Evolutionary conservation across 2,113 vertebrate species (phyloP).

Genomic region (Menura novaehollandiae): DNA sequence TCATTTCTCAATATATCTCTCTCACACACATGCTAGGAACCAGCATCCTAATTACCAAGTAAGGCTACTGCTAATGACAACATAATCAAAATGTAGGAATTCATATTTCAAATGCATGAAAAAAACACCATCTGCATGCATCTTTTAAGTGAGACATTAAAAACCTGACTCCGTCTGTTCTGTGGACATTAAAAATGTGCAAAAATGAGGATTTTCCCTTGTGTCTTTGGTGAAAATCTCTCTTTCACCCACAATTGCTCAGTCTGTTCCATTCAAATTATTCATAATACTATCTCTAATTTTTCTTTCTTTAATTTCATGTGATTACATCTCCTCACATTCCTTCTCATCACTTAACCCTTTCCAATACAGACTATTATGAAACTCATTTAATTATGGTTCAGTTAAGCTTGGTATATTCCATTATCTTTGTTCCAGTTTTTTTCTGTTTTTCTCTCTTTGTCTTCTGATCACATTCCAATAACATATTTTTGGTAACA

Average conservation of each 20-base stretch:
- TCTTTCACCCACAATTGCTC: slow-evolving; percentile 18
- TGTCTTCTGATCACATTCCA: not conserved
- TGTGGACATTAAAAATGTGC: slow-evolving; percentile 59
- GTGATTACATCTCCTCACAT: slow-evolving; percentile 7
- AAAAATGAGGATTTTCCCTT: slow-evolving; percentile 58
- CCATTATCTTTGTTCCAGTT: not conserved
- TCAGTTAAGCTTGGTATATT: not conserved
- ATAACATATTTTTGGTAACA: not conserved
- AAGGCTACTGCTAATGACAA: slow-evolving; percentile 64
- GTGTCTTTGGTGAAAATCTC: slow-evolving; percentile 28
- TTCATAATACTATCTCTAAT: slow-evolving; percentile 19
- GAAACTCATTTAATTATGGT: not conserved
- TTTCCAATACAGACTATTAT: not conserved
- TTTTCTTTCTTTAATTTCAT: slow-evolving; percentile 36
- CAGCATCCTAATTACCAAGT: slow-evolving; percentile 54
- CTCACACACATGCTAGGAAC: slow-evolving; percentile 24
- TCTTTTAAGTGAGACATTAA: slow-evolving; percentile 62
- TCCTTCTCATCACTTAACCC: slow-evolving; percentile 12
- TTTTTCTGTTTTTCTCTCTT: not conserved
- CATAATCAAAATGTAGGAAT: slow-evolving; percentile 66
- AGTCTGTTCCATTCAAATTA: slow-evolving; percentile 47
- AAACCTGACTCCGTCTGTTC: slow-evolving; percentile 60
- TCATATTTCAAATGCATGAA: slow-evolving; percentile 65
- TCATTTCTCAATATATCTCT: slow-evolving; percentile 38
- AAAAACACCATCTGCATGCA: slow-evolving; percentile 66